Evolutionary conservation across 2,888 invertebrate species (phyloP), one percentile per base, ranked within the genome.

Genomic region (Exocentrus adspersus): DNA sequence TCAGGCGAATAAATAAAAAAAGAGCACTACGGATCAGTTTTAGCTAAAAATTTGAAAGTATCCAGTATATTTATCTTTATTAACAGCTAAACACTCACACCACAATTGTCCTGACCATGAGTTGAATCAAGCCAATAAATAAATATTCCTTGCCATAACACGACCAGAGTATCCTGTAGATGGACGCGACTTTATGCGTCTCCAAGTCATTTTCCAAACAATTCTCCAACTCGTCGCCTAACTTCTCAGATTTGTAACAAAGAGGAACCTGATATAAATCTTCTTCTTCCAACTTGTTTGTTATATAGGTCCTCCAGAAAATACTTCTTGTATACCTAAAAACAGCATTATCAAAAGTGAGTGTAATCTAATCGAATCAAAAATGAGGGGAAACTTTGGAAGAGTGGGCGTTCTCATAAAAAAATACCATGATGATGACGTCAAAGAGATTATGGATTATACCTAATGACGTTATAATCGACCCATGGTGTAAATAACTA

Each of bases 261-360:
- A 81, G 79, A 17, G 86, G 79, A 46, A 86, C 84, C 69, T 85
- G 82, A 72, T 86, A 88, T n/a, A 89, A 77, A 73, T 89, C 88
- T 42, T 85, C 82, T 42, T 87, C 85, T 72, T 87, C 86, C 37
- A 91, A 85, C 69, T 89, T 89, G 20, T 87, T 84, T 56, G 81
- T 85, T 42, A 56, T 69, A 7, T 90, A 91, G 78, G 86, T 87
- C 79, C 86, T 87, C 67, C 68, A 67, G 75, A 91, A 89, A 5
- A 87, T 86, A 67, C 87, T 87, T 60, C 88, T 79, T 1, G 89
- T 85, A 88, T 90, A 91, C 78, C 91, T 91, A 80, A 62, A 81
- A 74, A 37, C 14, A 14, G 7, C 37, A 30, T 32, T 4, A n/a
- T n/a, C n/a, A n/a, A n/a, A n/a, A n/a, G n/a, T n/a, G n/a, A n/a